These are phyloP conservation scores for Polyergus mexicanus DNA, from an alignment of 1,140 invertebrate species.

Conservation along the genomic window DNA sequence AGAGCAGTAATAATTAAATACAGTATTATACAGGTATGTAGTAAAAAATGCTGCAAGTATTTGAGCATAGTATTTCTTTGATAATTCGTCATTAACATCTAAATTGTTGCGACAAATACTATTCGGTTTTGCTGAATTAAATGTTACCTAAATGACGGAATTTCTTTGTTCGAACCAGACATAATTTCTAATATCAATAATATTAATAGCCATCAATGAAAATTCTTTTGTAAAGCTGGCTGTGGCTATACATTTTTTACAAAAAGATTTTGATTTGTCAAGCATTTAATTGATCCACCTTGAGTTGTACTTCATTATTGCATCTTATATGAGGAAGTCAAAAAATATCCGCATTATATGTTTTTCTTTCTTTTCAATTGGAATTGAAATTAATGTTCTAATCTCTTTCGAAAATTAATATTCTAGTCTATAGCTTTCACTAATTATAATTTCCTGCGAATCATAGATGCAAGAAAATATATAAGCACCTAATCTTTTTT, in stretches of 20 bases:
- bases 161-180: slow-evolving; percentile 75
- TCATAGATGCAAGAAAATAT: slow-evolving; percentile 77
- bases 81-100: slow-evolving; percentile 13
- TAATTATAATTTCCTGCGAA: slow-evolving; percentile 73
- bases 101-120: slow-evolving; percentile 7
- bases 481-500: slow-evolving; percentile 78
- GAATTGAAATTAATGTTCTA: slow-evolving; percentile 78
- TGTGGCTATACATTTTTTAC: slow-evolving; percentile 70
- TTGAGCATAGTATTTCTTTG: slow-evolving; percentile 16
- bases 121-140: not conserved
- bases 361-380: slow-evolving; percentile 54
- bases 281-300: slow-evolving; percentile 76
- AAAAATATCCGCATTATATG: slow-evolving; percentile 67
- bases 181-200: slow-evolving; percentile 62
- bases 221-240: slow-evolving; percentile 71
- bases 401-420: slow-evolving; percentile 74
- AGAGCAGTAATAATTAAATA: slow-evolving; percentile 36
- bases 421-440: slow-evolving; percentile 64
- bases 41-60: slow-evolving; percentile 36
- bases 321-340: slow-evolving; percentile 71
- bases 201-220: slow-evolving; percentile 62
- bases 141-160: slow-evolving; percentile 65
- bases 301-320: slow-evolving; percentile 82
- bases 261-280: slow-evolving; percentile 79
- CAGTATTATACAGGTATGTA: slow-evolving; percentile 24